Evolutionary conservation across 2,888 invertebrate genomes (phyloP).

Genomic region (Lysandra coridon): DNA sequence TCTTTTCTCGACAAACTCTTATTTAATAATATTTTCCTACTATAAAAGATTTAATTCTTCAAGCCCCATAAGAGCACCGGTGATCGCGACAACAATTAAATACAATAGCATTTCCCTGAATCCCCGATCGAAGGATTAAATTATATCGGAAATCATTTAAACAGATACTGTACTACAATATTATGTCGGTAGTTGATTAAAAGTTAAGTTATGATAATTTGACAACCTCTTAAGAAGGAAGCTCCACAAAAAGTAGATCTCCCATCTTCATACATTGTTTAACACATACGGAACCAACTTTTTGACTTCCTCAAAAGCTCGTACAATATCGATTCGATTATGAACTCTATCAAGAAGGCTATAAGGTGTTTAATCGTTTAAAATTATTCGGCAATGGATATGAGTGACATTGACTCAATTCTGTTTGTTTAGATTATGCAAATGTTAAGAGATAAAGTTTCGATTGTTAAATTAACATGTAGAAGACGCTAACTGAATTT

Average conservation of each 20-base stretch:
- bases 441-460: constrained; percentile 19
- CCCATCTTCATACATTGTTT: constrained; percentile 5
- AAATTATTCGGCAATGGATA: background rate
- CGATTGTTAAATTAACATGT: constrained; percentile 28
- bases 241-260: background rate
- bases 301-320: background rate
- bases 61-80: too few species aligned
- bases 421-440: constrained; percentile 26
- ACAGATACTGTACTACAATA: background rate
- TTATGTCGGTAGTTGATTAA: background rate
- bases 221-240: background rate
- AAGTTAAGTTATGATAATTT: background rate
- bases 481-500: background rate
- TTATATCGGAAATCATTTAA: background rate
- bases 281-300: constrained; percentile 12
- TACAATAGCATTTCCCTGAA: too few species aligned
- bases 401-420: constrained; percentile 17
- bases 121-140: background rate
- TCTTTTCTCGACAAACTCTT: too few species aligned
- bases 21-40: background rate
- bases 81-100: too few species aligned
- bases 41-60: background rate
- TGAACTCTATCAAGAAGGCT: background rate
- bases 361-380: background rate
- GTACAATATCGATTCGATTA: background rate